A percentile compares a stretch with the other conserved stretches of the same genome.
Conservation (phyloP, 2,113 vertebrate genomes). For the Rhinogobius similis region DNA sequence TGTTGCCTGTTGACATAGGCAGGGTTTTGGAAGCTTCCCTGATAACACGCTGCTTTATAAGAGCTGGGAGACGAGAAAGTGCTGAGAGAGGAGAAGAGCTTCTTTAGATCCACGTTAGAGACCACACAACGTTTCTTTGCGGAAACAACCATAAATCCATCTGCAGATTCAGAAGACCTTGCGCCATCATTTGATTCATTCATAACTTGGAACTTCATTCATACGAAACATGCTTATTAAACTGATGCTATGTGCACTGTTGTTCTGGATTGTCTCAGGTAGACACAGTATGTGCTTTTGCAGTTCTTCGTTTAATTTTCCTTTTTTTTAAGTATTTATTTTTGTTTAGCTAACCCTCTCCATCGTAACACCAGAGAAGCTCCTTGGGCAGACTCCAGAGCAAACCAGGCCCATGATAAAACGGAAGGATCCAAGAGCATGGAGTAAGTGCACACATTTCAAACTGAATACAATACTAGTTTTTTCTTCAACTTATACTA, state of each 20-base stretch:
- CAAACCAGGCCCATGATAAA: slow-evolving; percentile 73
- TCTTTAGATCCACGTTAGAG: slow-evolving; percentile 24
- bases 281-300: slow-evolving; percentile 6
- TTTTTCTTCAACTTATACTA: background rate
- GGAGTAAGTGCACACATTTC: slow-evolving; percentile 56
- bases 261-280: slow-evolving; percentile 68
- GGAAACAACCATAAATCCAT: background rate
- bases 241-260: slow-evolving; percentile 53
- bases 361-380: slow-evolving; percentile 55
- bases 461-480: background rate
- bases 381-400: slow-evolving; percentile 75
- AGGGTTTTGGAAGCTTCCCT: slow-evolving; percentile 65
- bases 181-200: background rate
- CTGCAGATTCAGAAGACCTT: slow-evolving; percentile 4
- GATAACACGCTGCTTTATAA: slow-evolving; percentile 82
- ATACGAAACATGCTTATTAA: slow-evolving; percentile 61
- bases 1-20: slow-evolving; percentile 83
- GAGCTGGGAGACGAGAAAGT: slow-evolving; percentile 43
- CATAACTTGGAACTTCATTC: slow-evolving; percentile 20
- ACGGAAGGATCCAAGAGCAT: slow-evolving; percentile 67
- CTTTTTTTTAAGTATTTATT: slow-evolving; percentile 6
- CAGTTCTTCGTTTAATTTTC: background rate
- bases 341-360: slow-evolving; percentile 64
- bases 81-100: slow-evolving; percentile 41
- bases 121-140: slow-evolving; percentile 48